phyloP scores from a whole-genome alignment of 2,888 invertebrate species.

The Muscina levida region DNA sequence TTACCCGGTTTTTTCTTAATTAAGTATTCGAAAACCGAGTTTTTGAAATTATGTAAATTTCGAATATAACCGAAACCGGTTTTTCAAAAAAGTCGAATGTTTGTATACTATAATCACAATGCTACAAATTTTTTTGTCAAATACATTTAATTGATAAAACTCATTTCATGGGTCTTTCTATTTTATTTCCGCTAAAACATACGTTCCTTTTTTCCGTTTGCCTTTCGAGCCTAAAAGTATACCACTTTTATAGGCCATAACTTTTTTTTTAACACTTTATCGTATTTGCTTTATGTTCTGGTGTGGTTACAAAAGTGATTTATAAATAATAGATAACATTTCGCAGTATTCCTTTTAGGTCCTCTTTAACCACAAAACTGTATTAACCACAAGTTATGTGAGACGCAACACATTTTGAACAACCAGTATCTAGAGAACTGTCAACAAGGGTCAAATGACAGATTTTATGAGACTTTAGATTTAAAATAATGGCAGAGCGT shows the following conservation, averaged over 20 bases:
- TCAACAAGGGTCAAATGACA: slow-evolving; percentile 37
- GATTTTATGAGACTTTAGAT: slow-evolving; percentile 20
- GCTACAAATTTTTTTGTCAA: too few species aligned
- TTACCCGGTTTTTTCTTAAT: too few species aligned
- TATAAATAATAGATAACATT: slow-evolving; percentile 21
- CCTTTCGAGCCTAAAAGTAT: slow-evolving; percentile 7
- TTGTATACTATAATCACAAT: too few species aligned
- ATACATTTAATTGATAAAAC: too few species aligned
- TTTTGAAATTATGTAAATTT: too few species aligned
- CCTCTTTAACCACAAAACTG: neutral
- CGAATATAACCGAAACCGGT: too few species aligned
- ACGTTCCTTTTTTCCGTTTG: too few species aligned
- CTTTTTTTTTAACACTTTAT: slow-evolving; percentile 12
- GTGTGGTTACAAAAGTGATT: slow-evolving; percentile 2
- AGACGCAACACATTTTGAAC: slow-evolving; percentile 10
- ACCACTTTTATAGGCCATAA: neutral
- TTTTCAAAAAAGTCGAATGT: too few species aligned
- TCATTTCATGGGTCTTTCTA: too few species aligned
- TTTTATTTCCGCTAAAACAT: too few species aligned
- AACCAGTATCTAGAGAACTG: slow-evolving; percentile 15
- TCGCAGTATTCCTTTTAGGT: neutral
- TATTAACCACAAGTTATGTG: slow-evolving; percentile 12
- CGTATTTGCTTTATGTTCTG: neutral
- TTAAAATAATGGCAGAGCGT: too few species aligned
- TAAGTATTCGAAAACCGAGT: too few species aligned